Evolutionary conservation across 2,888 invertebrate species (phyloP), one percentile per base, ranked within the genome.

Genomic region (Amphipyra berbera): DNA sequence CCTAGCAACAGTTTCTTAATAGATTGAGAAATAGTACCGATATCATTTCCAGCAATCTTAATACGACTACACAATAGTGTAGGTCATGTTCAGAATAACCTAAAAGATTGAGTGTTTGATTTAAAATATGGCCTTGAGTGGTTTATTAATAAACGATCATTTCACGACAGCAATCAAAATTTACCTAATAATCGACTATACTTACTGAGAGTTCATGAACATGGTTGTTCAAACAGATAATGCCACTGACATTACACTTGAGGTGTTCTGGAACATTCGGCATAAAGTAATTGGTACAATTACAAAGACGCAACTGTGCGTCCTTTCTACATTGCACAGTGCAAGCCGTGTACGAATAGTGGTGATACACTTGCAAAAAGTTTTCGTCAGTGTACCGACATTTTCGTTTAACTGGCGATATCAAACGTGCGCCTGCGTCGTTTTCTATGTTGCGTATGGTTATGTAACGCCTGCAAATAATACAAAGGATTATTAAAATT

Each of bases 341-440:
- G 81, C 97, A 97, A 0, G 97, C 96, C 37, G 96, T 96, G 73
- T 94, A 94, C 50, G 97, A 97, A 78, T 97, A 97, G 82, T 95
- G 94, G 0, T 91, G 90, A 83, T 96, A 96, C 0, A 97, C 96
- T 41, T 93, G 81, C 49, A 94, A 68, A 40, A 85, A 88, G 71
- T 96, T 95, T 87, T 97, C 97, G 69, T 97, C 96, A 0, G 95
- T 95, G 80, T 97, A 97, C 4, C 97, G 96, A 83, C 97, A 97
- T 83, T 96, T 96, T n/a, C 97, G 95, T 84, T 97, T 97, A 6
- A 91, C 86, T 0, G 97, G 95, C 14, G 95, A 91, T 4, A 97
- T 96, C 56, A 95, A 92, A 2, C 96, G 95, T 0, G 96, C 96
- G 65, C 96, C 96, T 2, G 95, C 95, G 76, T 97, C 97, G 84